Conservation (phyloP, 2,797 vertebrate genomes). For the Gadopsis marmoratus region DNA sequence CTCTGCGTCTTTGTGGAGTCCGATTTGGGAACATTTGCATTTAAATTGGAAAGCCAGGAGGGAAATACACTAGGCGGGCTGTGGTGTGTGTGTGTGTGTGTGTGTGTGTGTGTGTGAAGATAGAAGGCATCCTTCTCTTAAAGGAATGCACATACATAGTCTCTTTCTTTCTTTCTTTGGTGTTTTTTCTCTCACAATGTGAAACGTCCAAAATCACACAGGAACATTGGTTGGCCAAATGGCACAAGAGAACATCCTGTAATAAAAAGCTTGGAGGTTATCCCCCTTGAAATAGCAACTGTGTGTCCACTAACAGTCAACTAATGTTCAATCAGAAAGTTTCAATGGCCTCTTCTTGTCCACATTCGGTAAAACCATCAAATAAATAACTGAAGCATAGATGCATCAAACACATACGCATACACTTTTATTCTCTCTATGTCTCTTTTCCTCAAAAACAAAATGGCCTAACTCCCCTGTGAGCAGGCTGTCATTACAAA, state of each 20-base stretch:
- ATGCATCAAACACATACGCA: not conserved
- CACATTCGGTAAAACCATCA: not conserved
- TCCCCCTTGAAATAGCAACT: conserved; percentile 7
- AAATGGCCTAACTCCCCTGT: conserved; percentile 10
- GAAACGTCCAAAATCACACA: conserved; percentile 32
- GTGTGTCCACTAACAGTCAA: not conserved
- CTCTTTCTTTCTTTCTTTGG: conserved; percentile 13
- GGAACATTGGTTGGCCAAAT: not conserved
- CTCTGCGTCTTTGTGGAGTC: conserved; percentile 80
- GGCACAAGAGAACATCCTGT: conserved; percentile 2
- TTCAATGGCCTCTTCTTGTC: not conserved
- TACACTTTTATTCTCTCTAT: not conserved
- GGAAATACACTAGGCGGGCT: conserved; percentile 73
- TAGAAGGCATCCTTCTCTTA: conserved; percentile 59
- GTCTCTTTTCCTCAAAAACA: conserved; percentile 26
- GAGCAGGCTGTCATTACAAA: conserved; percentile 54
- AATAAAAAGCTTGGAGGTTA: conserved; percentile 19
- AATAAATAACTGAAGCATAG: not conserved
- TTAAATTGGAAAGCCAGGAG: conserved; percentile 87
- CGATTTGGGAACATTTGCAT: conserved; percentile 87
- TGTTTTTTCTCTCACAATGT: conserved; percentile 13
- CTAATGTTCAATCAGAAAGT: not conserved
- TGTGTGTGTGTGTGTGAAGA: conserved; percentile 37
- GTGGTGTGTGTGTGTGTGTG: conserved; percentile 27
- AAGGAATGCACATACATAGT: conserved; percentile 51